Evolutionary conservation across 2,888 invertebrate genomes (phyloP), one percentile per base, ranked within the genome.

Genomic region (Polymixis flavicincta): DNA sequence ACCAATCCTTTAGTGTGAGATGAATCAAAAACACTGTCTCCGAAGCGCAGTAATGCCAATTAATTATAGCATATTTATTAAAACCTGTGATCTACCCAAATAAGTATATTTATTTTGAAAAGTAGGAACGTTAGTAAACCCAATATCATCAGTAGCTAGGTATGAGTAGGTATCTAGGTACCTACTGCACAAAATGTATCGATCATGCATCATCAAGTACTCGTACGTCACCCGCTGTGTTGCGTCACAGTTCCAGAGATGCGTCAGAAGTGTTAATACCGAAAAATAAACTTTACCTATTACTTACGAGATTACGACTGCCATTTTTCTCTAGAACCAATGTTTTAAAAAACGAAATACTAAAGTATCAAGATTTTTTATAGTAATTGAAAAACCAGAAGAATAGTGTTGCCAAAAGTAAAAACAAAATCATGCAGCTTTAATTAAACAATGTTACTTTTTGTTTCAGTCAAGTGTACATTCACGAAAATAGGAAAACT

Each of bases 401-500:
- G 22, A 70, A 17, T 28, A 8, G 8, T 25, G 55, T 11, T 13
- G n/a, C 22, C 22, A 28, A 59, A 45, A 54, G 14, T 19, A 13
- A 45, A 55, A 45, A 22, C 32, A 22, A 52, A 48, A 48, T n/a
- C 8, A 25, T 22, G 28, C 7, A 17, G 48, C 22, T 8, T 54
- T 54, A 66, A 84, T 79, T 79, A 61, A 66, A 84, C 70, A 63
- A 73, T 57, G 19, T 66, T 61, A 63, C 42, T 57, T 48, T 72
- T 17, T 55, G 48, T 63, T 50, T 48, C 25, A 59, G 32, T 14
- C 19, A 69, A 72, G 55, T 71, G 48, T 42, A 73, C 25, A 64
- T 72, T 69, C 64, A 54, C 61, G 54, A 64, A 68, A 66, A 73
- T 77, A 71, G 71, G 55, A 61, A 74, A 80, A 80, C 84, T 81